phyloP scores from a whole-genome alignment of 92 coral and sea anemone genomes.

The Parazoanthus swiftii region DNA sequence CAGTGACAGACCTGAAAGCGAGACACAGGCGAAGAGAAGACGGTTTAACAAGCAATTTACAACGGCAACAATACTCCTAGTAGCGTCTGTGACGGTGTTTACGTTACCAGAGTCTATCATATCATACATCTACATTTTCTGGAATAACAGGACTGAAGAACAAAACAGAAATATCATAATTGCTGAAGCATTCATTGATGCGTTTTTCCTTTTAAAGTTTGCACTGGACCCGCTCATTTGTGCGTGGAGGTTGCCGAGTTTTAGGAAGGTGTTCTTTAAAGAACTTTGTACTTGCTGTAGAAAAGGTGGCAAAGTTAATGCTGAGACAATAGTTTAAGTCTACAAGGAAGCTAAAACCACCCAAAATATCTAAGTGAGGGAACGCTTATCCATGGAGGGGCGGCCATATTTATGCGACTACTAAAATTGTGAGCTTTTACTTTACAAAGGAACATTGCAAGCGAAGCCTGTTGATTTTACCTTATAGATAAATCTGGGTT shows the following conservation, averaged over 20 bases:
- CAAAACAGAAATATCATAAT: slow-evolving; percentile 14
- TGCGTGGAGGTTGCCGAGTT: slow-evolving; percentile 20
- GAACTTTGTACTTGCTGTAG: background rate
- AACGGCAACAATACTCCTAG: slow-evolving; percentile 12
- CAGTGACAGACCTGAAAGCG: background rate
- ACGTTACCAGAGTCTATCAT: slow-evolving; percentile 35
- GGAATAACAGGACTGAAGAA: background rate
- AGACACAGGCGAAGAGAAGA: background rate
- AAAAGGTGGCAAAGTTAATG: background rate
- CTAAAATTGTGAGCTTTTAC: no score
- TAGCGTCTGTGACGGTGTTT: slow-evolving; percentile 14
- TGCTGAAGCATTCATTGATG: slow-evolving; percentile 27
- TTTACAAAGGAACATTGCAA: no score
- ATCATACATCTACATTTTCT: slow-evolving; percentile 25
- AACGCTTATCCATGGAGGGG: no score
- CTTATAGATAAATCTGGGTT: no score
- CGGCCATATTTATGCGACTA: no score
- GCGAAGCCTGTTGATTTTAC: no score
- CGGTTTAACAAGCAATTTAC: slow-evolving; percentile 22
- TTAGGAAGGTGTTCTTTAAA: background rate
- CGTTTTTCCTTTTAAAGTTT: slow-evolving; percentile 28
- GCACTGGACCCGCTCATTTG: slow-evolving; percentile 33
- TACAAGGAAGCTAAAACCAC: background rate
- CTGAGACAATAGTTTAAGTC: background rate
- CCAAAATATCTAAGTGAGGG: no score